Evolutionary conservation across 2,888 invertebrate species (phyloP), one percentile per base, ranked within the genome.

Genomic region (Pammene aurita): DNA sequence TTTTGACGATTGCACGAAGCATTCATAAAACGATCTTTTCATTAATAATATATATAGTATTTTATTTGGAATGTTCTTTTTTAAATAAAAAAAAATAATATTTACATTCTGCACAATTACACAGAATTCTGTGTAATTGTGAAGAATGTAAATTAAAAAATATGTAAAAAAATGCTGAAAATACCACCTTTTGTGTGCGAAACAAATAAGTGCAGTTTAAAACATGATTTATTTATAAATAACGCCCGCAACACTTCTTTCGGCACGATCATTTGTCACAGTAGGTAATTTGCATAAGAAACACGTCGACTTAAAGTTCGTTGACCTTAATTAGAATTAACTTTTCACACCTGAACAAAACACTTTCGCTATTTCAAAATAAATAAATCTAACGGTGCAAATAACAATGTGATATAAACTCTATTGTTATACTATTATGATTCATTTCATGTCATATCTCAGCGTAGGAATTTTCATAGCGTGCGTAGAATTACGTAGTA

Each of bases 271-370:
- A 38, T 50, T 52, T 38, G n/a, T 41, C 41, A 26, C 7, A 41
- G n/a, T 26, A 41, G 41, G 9, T 26, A 41, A 52, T 62, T 41
- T 13, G 7, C 16, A 62, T 62, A 41, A 38, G 14, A 62, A 62
- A 44, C 16, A 58, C 26, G 14, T 16, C 35, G n/a, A 50, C 7
- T 54, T 44, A 48, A 63, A 67, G 56, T 67, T 55, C 50, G 38
- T 35, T 18, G 16, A 35, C 50, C 35, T 54, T 63, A 18, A 50
- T 58, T 58, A 38, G 48, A 48, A 63, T 56, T 50, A 57, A 60
- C 44, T 16, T 48, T 54, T 58, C 44, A 38, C 63, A 44, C 67
- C 42, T 63, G 42, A 62, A 60, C 62, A 62, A 48, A 63, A 57
- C 57, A 64, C 57, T 68, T 64, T 63, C 62, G 50, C 50, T 62